A percentile compares a stretch with the other conserved stretches of the same genome.
These are phyloP conservation scores for Setophaga petechia DNA, from an alignment of 2,113 vertebrate species.

Conservation along the genomic window DNA sequence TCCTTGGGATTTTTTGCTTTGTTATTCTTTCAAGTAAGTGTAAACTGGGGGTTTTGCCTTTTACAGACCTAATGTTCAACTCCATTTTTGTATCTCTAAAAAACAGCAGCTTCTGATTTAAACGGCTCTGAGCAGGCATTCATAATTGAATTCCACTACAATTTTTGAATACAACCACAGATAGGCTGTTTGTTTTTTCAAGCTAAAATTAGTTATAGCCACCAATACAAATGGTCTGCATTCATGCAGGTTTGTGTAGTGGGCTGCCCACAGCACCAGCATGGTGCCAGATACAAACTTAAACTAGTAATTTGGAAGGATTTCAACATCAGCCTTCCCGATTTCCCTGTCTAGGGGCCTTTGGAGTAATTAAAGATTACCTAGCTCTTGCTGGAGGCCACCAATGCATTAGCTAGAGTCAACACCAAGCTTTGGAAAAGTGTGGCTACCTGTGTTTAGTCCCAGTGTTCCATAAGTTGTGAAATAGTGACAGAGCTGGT, in stretches of 20 bases:
- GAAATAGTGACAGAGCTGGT: not conserved
- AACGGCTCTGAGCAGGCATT: slow-evolving; percentile 38
- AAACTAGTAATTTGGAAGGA: slow-evolving; percentile 63
- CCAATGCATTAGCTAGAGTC: not conserved
- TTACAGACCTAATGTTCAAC: not conserved
- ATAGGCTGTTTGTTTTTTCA: slow-evolving; percentile 66
- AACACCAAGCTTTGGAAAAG: not conserved
- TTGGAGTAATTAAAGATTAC: slow-evolving; percentile 21
- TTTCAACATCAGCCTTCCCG: slow-evolving; percentile 39
- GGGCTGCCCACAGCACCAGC: slow-evolving; percentile 17
- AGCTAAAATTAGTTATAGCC: slow-evolving; percentile 63
- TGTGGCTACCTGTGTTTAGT: not conserved
- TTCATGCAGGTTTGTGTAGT: slow-evolving; percentile 1
- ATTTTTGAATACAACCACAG: slow-evolving; percentile 67
- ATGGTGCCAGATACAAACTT: slow-evolving; percentile 40
- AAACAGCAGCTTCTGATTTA: slow-evolving; percentile 56
- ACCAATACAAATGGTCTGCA: slow-evolving; percentile 41
- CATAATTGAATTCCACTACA: slow-evolving; percentile 53
- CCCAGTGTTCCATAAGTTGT: not conserved
- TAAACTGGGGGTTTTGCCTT: not conserved
- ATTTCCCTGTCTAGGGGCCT: slow-evolving; percentile 3
- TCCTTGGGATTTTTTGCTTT: not conserved
- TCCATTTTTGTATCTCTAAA: slow-evolving; percentile 15
- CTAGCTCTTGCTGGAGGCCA: not conserved
- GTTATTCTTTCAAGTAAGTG: slow-evolving; percentile 12